Evolutionary conservation across 92 coral and sea anemone species (phyloP).

Genomic region (Actinostola sp.): DNA sequence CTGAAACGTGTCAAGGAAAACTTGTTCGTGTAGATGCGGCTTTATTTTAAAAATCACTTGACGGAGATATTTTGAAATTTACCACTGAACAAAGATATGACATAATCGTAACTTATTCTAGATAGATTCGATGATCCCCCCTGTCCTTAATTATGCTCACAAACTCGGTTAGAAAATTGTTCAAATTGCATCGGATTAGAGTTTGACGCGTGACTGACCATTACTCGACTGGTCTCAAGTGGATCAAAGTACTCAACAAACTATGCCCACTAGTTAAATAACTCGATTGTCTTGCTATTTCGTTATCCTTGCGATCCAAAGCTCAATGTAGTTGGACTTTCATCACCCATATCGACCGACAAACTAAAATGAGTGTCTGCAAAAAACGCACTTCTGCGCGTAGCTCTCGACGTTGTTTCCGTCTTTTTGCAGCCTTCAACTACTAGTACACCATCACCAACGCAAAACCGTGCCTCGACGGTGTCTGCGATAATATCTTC

Average conservation of each 20-base stretch:
- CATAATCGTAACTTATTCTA: too few relatives aligned
- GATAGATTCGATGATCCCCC: too few relatives aligned
- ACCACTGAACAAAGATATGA: too few relatives aligned
- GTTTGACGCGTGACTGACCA: too few relatives aligned
- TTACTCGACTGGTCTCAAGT: neutral
- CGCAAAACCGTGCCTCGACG: conserved; percentile 44
- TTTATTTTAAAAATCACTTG: too few relatives aligned
- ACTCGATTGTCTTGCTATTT: conserved; percentile 3
- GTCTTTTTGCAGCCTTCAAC: conserved; percentile 55
- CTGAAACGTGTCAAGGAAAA: too few relatives aligned
- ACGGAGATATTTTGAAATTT: too few relatives aligned
- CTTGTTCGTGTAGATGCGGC: too few relatives aligned
- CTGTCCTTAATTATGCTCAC: too few relatives aligned
- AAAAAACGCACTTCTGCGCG: conserved; percentile 39
- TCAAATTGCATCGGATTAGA: too few relatives aligned
- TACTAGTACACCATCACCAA: conserved; percentile 45
- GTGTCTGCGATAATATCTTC: conserved; percentile 45
- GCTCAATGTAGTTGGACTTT: neutral
- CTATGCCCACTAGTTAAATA: too few relatives aligned
- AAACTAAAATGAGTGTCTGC: conserved; percentile 51
- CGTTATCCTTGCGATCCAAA: neutral
- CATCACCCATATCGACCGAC: conserved; percentile 57
- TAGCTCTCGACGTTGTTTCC: neutral
- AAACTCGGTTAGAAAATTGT: too few relatives aligned
- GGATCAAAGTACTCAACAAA: neutral